phyloP scores from a whole-genome alignment of 2,888 invertebrate genomes.

The Pseudococcus jackbeardsleyi region DNA sequence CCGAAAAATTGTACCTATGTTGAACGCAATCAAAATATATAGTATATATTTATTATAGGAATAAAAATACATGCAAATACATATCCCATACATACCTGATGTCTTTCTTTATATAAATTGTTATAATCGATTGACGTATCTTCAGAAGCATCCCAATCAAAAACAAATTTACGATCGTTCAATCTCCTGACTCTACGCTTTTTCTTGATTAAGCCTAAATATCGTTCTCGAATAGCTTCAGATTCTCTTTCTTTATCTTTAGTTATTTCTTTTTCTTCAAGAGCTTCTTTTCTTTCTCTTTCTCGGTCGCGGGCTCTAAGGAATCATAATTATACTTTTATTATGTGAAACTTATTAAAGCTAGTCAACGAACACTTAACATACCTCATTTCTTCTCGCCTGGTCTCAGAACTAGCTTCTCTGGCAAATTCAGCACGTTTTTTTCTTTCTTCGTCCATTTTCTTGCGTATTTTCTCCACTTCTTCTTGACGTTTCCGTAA shows the following conservation, averaged over 20 bases:
- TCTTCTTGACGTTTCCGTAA: conserved; percentile 90
- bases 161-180: conserved; percentile 99
- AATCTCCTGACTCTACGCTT: conserved; percentile 91
- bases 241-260: conserved; percentile 93
- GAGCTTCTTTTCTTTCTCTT: conserved; percentile 68
- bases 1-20: conserved; percentile 92
- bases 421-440: conserved; percentile 74
- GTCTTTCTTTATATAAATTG: conserved; percentile 93
- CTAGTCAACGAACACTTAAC: background rate
- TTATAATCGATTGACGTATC: conserved; percentile 99
- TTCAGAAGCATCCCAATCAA: conserved; percentile 99
- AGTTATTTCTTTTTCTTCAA: conserved; percentile 75
- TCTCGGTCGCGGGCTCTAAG: conserved; percentile 60
- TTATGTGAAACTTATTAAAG: background rate
- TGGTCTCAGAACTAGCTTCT: conserved; percentile 66
- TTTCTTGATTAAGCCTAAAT: conserved; percentile 93
- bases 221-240: conserved; percentile 95
- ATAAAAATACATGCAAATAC: background rate
- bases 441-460: conserved; percentile 79
- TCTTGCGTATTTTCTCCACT: conserved; percentile 83
- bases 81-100: conserved; percentile 75
- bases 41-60: background rate
- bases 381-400: conserved; percentile 66
- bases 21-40: background rate
- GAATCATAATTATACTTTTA: background rate